These are phyloP conservation scores for Channa argus DNA, from an alignment of 2,113 vertebrate genomes.

Conservation along the genomic window DNA sequence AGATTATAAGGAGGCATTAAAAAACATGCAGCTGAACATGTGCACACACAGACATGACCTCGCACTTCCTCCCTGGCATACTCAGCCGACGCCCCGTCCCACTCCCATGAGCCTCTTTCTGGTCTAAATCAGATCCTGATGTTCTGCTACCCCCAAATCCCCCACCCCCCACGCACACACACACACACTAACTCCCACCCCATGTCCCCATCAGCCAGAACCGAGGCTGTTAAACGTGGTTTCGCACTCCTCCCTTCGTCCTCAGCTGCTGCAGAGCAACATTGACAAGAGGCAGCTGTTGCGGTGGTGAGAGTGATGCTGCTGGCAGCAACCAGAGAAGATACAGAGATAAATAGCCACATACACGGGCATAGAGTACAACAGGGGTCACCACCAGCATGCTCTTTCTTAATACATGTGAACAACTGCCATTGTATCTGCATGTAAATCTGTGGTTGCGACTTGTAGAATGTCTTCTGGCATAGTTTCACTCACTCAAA, in stretches of 20 bases:
- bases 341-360: slow-evolving; percentile 45
- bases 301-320: slow-evolving; percentile 57
- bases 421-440: slow-evolving; percentile 42
- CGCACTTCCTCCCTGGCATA: slow-evolving; percentile 59
- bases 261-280: slow-evolving; percentile 70
- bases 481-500: slow-evolving; percentile 17
- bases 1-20: slow-evolving; percentile 24
- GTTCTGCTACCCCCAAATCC: slow-evolving; percentile 54
- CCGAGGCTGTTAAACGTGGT: slow-evolving; percentile 57
- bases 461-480: slow-evolving; percentile 31
- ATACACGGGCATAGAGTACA: slow-evolving; percentile 34
- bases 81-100: slow-evolving; percentile 55
- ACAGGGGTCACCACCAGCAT: slow-evolving; percentile 26
- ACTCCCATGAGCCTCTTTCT: slow-evolving; percentile 57
- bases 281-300: slow-evolving; percentile 76
- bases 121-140: slow-evolving; percentile 81
- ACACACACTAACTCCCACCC: neutral
- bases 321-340: slow-evolving; percentile 50
- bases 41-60: slow-evolving; percentile 39
- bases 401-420: neutral
- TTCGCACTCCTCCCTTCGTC: slow-evolving; percentile 54
- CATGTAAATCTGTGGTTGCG: slow-evolving; percentile 19
- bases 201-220: slow-evolving; percentile 32
- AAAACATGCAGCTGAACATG: slow-evolving; percentile 33
- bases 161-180: slow-evolving; percentile 17